Conservation (phyloP, 2,113 vertebrate genomes). For the Callocephalon fimbriatum region DNA sequence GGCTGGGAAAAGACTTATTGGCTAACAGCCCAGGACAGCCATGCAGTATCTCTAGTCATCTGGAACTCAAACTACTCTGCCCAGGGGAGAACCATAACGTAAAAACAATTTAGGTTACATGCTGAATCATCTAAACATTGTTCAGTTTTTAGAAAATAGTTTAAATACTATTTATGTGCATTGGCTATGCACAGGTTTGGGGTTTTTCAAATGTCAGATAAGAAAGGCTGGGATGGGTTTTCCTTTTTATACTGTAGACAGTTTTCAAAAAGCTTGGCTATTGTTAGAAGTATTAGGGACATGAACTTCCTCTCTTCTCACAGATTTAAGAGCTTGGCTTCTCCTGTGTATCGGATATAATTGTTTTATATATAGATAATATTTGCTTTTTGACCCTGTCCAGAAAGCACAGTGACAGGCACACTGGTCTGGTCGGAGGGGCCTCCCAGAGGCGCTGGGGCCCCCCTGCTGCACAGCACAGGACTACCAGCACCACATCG, state of each 20-base stretch:
- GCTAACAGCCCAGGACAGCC: constrained; percentile 76
- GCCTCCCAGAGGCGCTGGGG: neutral
- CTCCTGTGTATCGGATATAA: neutral
- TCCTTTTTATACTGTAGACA: neutral
- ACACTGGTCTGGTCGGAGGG: neutral
- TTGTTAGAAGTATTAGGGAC: neutral
- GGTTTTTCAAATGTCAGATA: neutral
- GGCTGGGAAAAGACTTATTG: constrained; percentile 78
- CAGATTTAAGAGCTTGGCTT: neutral
- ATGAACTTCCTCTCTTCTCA: neutral
- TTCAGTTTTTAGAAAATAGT: constrained; percentile 24
- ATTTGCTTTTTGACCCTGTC: neutral
- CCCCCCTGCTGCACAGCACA: rapidly evolving
- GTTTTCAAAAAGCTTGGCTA: neutral
- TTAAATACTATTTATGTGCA: constrained; percentile 46
- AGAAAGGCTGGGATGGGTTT: neutral
- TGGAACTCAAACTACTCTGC: constrained; percentile 69
- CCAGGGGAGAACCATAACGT: constrained; percentile 56
- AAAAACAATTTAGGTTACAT: constrained; percentile 57
- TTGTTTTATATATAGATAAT: neutral
- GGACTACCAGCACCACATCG: neutral
- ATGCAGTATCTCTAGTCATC: constrained; percentile 68
- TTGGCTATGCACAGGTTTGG: neutral
- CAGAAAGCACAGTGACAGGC: neutral
- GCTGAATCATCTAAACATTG: constrained; percentile 49